Evolutionary conservation across 2,113 vertebrate species (phyloP), one percentile per base, ranked within the genome.

Genomic region (Bufo bufo): DNA sequence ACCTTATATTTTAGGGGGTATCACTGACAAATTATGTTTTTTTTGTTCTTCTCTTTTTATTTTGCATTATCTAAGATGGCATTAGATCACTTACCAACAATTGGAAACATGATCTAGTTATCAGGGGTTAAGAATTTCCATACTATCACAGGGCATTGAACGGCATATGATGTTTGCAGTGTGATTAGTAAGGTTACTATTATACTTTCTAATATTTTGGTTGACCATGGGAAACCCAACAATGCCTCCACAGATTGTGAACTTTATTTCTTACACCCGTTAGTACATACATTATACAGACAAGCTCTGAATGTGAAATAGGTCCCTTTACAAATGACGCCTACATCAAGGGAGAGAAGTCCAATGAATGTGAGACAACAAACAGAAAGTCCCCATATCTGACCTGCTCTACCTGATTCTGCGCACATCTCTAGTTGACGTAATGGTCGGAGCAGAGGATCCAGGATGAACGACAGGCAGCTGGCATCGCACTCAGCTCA

Each of bases 1-100:
- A 97, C 95, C 94, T 94, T 96, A 97, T 96, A 96, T 96, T 94
- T 95, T 95, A 95, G 91, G 92, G 77, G 92, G 91, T 90, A 91
- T 93, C 92, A 90, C 75, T 89, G 91, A 91, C 92, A 91, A 94
- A 93, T 93, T 91, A 93, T 91, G 92, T 93, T 96, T 95, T 93
- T 92, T 63, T 82, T 59, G 6, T 66, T 23, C 23, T 66, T 66
- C 2, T 61, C 14, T 92, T 43, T 58, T 23, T 12, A 19, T 65
- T 82, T 65, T 49, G 43, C 50, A 20, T 92, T 89, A 94, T 93
- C 92, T 94, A 93, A 93, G 88, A 87, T 90, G 5, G 16, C 77
- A 86, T 47, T 92, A 89, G 87, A 92, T 88, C 93, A 91, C 88
- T 91, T 93, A 17, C 93, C 94, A 92, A 91, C 91, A 93, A 93